These are phyloP conservation scores for Crotalus tigris DNA, from an alignment of 2,113 vertebrate genomes.

Conservation along the genomic window DNA sequence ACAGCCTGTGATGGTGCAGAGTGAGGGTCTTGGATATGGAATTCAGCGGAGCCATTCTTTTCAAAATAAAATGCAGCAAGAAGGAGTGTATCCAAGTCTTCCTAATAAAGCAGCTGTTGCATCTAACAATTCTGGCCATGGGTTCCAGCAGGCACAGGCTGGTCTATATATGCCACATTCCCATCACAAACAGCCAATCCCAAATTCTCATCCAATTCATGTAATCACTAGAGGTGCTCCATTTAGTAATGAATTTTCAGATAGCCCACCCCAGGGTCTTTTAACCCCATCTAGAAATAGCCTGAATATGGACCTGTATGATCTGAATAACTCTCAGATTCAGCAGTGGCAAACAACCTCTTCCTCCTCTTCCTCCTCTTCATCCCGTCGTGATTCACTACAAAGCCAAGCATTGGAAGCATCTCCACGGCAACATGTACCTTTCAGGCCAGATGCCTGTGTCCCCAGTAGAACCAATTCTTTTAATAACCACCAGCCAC, in stretches of 20 bases:
- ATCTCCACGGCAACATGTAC: conserved; percentile 74
- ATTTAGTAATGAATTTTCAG: conserved; percentile 82
- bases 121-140: conserved; percentile 76
- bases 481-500: conserved; percentile 83
- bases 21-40: conserved; percentile 80
- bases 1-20: conserved; percentile 80
- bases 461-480: conserved; percentile 90
- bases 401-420: conserved; percentile 76
- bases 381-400: conserved; percentile 77
- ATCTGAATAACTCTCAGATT: conserved; percentile 68
- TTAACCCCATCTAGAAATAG: conserved; percentile 86
- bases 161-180: conserved; percentile 81
- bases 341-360: conserved; percentile 77
- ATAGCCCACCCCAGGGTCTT: conserved; percentile 79
- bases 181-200: conserved; percentile 86
- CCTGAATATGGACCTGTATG: conserved; percentile 90
- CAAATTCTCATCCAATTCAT: conserved; percentile 87
- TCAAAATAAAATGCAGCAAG: conserved; percentile 87
- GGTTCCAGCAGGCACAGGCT: conserved; percentile 66
- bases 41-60: conserved; percentile 93
- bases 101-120: conserved; percentile 79
- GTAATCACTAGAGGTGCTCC: conserved; percentile 78
- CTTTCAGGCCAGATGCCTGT: conserved; percentile 81
- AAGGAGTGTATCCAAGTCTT: conserved; percentile 80
- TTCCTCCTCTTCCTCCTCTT: conserved; percentile 65